Evolutionary conservation across 2,113 vertebrate species (phyloP).

Genomic region (Nestor notabilis): DNA sequence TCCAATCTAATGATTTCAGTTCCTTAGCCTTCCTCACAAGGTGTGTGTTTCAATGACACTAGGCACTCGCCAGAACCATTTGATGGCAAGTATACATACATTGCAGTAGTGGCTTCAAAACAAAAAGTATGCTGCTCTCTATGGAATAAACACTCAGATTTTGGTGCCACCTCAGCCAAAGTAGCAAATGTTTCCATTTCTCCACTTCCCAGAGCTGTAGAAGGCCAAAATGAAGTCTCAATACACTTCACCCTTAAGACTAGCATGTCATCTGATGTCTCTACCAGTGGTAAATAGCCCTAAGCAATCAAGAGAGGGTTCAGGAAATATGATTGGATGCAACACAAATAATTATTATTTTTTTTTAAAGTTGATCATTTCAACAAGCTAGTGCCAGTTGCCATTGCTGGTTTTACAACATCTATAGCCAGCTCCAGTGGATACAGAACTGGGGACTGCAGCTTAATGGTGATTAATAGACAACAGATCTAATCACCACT

Average conservation of each 20-base stretch:
- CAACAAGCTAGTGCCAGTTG: not conserved
- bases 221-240: not conserved
- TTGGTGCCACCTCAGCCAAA: not conserved
- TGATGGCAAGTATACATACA: not conserved
- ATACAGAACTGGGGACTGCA: not conserved
- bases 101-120: not conserved
- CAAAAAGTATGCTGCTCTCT: accelerated
- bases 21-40: not conserved
- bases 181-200: not conserved
- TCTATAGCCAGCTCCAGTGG: not conserved
- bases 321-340: not conserved
- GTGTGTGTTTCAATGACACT: not conserved
- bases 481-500: not conserved
- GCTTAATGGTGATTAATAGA: not conserved
- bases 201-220: not conserved
- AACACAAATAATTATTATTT: not conserved
- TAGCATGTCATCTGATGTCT: not conserved
- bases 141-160: not conserved
- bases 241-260: not conserved
- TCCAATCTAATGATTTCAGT: not conserved
- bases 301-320: not conserved
- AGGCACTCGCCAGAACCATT: no score
- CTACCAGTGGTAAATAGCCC: not conserved
- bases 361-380: not conserved
- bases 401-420: not conserved